phyloP scores from a whole-genome alignment of 2,113 vertebrate species.

The Cyprichromis sp. region DNA sequence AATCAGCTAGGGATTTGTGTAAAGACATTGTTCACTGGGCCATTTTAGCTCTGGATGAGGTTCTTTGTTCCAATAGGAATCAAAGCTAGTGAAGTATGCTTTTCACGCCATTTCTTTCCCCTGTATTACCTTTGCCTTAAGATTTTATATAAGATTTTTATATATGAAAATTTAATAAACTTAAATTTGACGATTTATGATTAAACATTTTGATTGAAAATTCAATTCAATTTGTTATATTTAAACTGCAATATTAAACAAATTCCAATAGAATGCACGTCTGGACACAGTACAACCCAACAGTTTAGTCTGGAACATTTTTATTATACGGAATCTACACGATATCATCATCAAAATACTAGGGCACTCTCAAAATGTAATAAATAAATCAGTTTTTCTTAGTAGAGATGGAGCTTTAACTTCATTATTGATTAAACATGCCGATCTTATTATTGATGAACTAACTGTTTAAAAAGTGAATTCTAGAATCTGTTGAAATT shows the following conservation, averaged over 20 bases:
- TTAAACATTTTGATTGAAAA: background rate
- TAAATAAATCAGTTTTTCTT: background rate
- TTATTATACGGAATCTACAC: background rate
- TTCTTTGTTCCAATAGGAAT: constrained; percentile 23
- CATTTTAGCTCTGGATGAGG: constrained; percentile 26
- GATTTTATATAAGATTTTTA: background rate
- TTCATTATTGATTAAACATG: background rate
- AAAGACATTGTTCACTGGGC: constrained; percentile 43
- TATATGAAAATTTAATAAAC: background rate
- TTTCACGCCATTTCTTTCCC: background rate
- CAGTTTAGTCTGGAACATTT: background rate
- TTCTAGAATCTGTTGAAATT: background rate
- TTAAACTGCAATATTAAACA: background rate
- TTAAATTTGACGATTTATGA: background rate
- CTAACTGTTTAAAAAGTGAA: background rate
- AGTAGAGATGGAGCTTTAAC: background rate
- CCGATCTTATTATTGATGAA: background rate
- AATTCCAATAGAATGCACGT: fast-evolving
- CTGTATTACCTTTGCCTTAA: background rate
- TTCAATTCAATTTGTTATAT: background rate
- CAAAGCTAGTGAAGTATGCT: background rate
- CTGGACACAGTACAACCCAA: background rate
- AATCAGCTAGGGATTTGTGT: constrained; percentile 32
- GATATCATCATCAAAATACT: background rate
- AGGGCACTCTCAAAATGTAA: background rate